Conservation (phyloP, 2,888 invertebrate species). For the Xestobium rufovillosum region DNA sequence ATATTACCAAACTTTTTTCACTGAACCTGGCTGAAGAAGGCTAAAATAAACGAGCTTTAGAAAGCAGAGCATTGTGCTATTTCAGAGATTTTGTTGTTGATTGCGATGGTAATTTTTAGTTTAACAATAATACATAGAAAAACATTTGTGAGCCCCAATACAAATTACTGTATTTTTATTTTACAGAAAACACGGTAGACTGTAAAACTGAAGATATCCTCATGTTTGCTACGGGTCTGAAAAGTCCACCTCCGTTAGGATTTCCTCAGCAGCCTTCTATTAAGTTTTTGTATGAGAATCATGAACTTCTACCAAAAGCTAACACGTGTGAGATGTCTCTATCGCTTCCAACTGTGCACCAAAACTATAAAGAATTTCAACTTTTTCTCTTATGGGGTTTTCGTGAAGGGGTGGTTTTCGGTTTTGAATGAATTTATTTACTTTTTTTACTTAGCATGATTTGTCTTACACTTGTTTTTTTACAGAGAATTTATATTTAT, state of each 20-base stretch:
- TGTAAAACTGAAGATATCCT: constrained; percentile 2
- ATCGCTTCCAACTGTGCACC: constrained; percentile 3
- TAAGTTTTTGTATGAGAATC: not conserved
- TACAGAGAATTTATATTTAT: no score
- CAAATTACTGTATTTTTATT: constrained; percentile 1
- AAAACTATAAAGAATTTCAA: constrained; percentile 2
- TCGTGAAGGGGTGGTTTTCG: constrained; percentile 2
- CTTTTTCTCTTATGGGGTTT: constrained; percentile 1
- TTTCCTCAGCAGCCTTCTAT: constrained; percentile 3
- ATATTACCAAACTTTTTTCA: constrained; percentile 2
- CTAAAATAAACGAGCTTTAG: constrained; percentile 1
- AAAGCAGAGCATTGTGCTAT: constrained; percentile 3
- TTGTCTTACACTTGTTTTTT: no score
- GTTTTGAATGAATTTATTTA: constrained; percentile 2
- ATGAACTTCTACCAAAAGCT: not conserved
- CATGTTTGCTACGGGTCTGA: constrained; percentile 3
- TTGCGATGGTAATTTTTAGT: constrained; percentile 1
- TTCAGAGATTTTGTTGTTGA: constrained; percentile 3
- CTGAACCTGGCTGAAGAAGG: constrained; percentile 1
- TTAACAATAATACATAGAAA: no score
- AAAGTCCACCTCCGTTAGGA: constrained; percentile 1
- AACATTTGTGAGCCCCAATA: constrained; percentile 1
- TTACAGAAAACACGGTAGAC: constrained; percentile 2
- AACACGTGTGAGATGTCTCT: constrained; percentile 3
- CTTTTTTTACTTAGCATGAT: no score